Evolutionary conservation across 2,888 invertebrate species (phyloP), one percentile per base, ranked within the genome.

Genomic region (Nephrotoma flavescens): DNA sequence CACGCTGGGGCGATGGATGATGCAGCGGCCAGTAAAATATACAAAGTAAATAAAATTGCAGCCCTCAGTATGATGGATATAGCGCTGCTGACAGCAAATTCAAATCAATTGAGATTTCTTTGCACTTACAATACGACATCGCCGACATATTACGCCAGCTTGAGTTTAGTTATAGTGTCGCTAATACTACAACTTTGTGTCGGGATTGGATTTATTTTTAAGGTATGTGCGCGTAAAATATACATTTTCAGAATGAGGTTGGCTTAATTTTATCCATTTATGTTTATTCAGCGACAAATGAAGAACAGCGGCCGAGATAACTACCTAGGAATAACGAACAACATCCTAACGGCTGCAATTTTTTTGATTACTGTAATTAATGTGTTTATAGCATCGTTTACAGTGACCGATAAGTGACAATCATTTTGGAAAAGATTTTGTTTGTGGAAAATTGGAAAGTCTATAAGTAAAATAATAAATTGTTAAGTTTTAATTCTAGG

Each of bases 281-380:
- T 19, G 0, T 19, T 19, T 19, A 19, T 19, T 19, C 86, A 91
- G 91, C 89, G 90, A 7, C 90, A 90, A 71, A 88, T 90, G 45
- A 90, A 90, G 86, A 89, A 89, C 57, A 88, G 88, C 11, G 89
- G 88, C 42, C 88, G 88, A 6, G 87, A 92, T 88, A 88, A 88
- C 9, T 88, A 88, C n/a, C 93, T 94, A 0, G 92, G 92, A 86
- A 92, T 91, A 87, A 92, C 94, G 83, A 95, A 95, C 89, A 94
- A 95, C 89, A 92, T 93, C 87, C 93, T 95, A 0, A 93, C 95
- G 3, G 92, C 93, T 86, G 94, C 93, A 3, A 93, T 95, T 0
- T 95, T 95, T 90, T 90, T 95, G 83, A 93, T 95, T 86, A 94
- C 95, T 1, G 93, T 95, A 83, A 92, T 95, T 88, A 95, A 95